Conservation (phyloP, 2,888 invertebrate genomes). For the Drosophila affinis region DNA sequence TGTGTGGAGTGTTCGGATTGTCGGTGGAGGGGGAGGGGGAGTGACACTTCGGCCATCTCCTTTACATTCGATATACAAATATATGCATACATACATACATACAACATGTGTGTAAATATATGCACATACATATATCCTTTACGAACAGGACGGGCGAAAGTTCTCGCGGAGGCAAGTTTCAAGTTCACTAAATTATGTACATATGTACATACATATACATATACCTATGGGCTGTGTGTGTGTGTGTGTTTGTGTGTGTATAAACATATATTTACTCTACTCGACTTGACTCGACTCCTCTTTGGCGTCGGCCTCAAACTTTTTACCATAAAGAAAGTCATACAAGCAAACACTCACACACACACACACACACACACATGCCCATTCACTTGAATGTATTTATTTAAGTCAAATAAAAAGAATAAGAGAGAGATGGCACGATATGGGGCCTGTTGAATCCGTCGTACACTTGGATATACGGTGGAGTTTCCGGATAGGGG, state of each 20-base stretch:
- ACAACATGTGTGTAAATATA: constrained; percentile 11
- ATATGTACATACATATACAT: constrained; percentile 34
- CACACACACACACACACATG: constrained; percentile 25
- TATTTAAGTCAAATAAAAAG: constrained; percentile 73
- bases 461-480: constrained; percentile 2
- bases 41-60: constrained; percentile 48
- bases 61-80: constrained; percentile 65
- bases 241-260: constrained; percentile 39
- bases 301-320: constrained; percentile 58
- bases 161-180: constrained; percentile 57
- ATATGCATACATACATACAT: constrained; percentile 16
- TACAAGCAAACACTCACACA: constrained; percentile 21
- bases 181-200: constrained; percentile 79
- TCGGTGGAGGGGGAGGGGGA: constrained; percentile 10
- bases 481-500: background rate
- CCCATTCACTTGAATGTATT: constrained; percentile 62
- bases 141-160: constrained; percentile 12
- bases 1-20: background rate
- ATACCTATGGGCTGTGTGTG: constrained; percentile 12
- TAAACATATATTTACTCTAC: constrained; percentile 64
- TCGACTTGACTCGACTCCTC: constrained; percentile 50
- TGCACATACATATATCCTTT: constrained; percentile 34
- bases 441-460: constrained; percentile 38
- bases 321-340: constrained; percentile 71
- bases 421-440: constrained; percentile 23